A percentile compares a stretch with the other conserved stretches of the same genome.
phyloP scores from a whole-genome alignment of 2,888 invertebrate genomes.

The Itoplectis maculator region DNA sequence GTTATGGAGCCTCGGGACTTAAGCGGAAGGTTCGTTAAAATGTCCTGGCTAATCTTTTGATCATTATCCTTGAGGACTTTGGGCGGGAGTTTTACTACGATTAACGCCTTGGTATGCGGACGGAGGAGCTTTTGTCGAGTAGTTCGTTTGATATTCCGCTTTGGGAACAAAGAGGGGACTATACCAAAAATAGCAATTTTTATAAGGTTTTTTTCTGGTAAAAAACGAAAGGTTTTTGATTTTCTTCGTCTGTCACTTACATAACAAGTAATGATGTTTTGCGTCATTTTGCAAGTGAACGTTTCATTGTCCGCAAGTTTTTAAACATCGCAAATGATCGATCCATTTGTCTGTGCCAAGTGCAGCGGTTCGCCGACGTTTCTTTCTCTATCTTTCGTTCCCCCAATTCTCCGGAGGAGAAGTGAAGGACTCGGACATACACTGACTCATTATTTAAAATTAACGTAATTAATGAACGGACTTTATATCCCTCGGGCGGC shows the following conservation, averaged over 20 bases:
- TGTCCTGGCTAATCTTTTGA: slow-evolving; percentile 35
- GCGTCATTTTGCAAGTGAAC: neutral
- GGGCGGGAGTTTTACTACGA: neutral
- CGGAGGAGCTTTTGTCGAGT: neutral
- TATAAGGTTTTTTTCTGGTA: no score
- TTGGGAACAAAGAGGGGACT: no score
- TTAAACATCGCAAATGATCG: slow-evolving; percentile 31
- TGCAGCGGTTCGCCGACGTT: slow-evolving; percentile 26
- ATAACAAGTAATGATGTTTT: neutral
- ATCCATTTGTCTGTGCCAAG: slow-evolving; percentile 58
- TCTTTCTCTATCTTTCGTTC: slow-evolving; percentile 33
- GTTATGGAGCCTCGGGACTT: slow-evolving; percentile 14
- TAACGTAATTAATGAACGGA: slow-evolving; percentile 62
- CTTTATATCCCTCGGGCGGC: slow-evolving; percentile 22
- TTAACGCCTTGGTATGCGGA: neutral
- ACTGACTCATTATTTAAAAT: slow-evolving; percentile 61
- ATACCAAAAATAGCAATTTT: no score
- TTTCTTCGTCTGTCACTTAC: neutral
- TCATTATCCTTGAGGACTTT: slow-evolving; percentile 12
- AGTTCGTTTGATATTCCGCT: no score
- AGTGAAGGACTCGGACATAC: slow-evolving; percentile 25
- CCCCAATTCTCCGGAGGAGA: neutral
- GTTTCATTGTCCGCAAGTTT: slow-evolving; percentile 34
- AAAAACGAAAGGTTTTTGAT: neutral
- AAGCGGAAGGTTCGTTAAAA: slow-evolving; percentile 28